phyloP scores from a whole-genome alignment of 2,113 vertebrate genomes.

The Perca flavescens region DNA sequence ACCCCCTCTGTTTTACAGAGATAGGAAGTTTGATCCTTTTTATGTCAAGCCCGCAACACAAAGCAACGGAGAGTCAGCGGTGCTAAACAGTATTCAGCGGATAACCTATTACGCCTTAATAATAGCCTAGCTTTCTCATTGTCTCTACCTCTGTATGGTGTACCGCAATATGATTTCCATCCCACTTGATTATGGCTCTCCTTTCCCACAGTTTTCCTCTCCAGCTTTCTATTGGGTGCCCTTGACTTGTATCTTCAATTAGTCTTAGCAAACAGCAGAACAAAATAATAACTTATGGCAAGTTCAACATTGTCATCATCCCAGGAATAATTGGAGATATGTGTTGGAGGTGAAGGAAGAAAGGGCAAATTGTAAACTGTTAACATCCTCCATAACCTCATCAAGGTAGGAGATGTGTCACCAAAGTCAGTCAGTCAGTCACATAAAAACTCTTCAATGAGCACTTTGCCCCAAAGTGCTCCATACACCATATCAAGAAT shows the following conservation, averaged over 20 bases:
- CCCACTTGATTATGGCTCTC: conserved; percentile 58
- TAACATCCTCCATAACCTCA: conserved; percentile 51
- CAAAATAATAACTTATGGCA: conserved; percentile 57
- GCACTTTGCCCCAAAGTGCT: conserved; percentile 1
- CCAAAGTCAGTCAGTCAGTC: conserved; percentile 4
- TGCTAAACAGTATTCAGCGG: conserved; percentile 64
- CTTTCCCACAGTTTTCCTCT: conserved; percentile 27
- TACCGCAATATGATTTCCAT: conserved; percentile 55
- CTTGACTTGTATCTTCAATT: conserved; percentile 76
- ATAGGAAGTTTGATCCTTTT: conserved; percentile 78
- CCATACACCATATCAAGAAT: background rate
- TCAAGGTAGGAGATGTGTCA: conserved; percentile 31
- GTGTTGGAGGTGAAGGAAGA: conserved; percentile 22
- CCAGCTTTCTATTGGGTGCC: conserved; percentile 55
- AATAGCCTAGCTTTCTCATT: conserved; percentile 71
- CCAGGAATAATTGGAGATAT: conserved; percentile 36
- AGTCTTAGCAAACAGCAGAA: conserved; percentile 62
- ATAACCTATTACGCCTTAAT: conserved; percentile 77
- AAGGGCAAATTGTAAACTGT: conserved; percentile 33
- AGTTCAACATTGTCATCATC: conserved; percentile 48
- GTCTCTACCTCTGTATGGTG: conserved; percentile 51
- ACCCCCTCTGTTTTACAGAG: conserved; percentile 73
- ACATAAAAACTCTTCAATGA: conserved; percentile 22
- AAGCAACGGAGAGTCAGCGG: conserved; percentile 64
- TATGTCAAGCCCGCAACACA: conserved; percentile 74